Percentiles rank a stretch among this genome's conserved stretches.
These are phyloP conservation scores for Morinoia aosen DNA, from an alignment of 2,888 invertebrate species.

Conservation along the genomic window DNA sequence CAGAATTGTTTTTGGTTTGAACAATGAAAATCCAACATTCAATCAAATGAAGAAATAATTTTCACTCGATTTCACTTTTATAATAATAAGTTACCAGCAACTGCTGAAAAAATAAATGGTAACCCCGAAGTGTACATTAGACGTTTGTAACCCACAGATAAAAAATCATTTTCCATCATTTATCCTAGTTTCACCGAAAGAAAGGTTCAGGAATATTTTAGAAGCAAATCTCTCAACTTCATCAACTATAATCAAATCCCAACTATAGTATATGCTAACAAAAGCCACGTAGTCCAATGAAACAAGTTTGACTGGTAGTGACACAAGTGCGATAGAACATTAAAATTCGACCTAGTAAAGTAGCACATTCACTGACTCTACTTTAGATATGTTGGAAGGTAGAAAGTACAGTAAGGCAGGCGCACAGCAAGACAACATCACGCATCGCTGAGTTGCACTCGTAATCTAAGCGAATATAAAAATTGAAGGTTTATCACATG, in stretches of 20 bases:
- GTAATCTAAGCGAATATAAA: slow-evolving; percentile 10
- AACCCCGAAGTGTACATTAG: neutral
- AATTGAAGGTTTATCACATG: slow-evolving; percentile 5
- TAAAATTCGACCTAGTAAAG: neutral
- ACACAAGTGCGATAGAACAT: neutral
- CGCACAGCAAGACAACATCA: slow-evolving; percentile 12
- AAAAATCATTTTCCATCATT: neutral
- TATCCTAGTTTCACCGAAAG: neutral
- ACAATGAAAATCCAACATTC: neutral
- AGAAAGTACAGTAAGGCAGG: slow-evolving; percentile 26
- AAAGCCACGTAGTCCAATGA: neutral
- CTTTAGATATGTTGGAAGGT: slow-evolving; percentile 25
- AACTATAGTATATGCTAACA: neutral
- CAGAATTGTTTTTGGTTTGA: neutral
- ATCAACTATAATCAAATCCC: neutral
- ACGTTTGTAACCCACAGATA: neutral
- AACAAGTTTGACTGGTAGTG: neutral
- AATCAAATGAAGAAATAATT: neutral
- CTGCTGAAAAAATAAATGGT: neutral
- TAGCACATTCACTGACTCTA: neutral
- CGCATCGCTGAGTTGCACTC: neutral
- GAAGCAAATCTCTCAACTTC: neutral
- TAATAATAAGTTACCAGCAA: neutral
- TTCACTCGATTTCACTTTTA: neutral
- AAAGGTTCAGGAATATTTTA: neutral